Base-by-base conservation (phyloP, 2,113 vertebrate genomes). In the Cairina moschata region DNA sequence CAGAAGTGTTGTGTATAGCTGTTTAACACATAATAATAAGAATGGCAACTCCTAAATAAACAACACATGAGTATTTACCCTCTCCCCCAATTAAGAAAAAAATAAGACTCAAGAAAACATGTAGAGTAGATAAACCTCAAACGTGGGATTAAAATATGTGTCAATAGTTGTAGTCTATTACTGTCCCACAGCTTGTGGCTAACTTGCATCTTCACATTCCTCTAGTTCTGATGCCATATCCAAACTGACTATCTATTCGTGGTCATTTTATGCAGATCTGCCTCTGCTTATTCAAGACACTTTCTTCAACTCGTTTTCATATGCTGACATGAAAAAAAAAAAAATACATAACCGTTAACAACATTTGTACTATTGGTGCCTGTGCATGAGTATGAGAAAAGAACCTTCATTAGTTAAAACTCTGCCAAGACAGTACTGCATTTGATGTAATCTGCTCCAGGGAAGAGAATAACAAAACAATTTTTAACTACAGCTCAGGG, bases 1-100 rank as follows among this genome's bases (percentile, higher is more conserved):
- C 95, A 96, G 90, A 96, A 95, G 80, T 94, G 95, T 93, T 96
- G 90, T 90, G 34, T 67, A 69, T 94, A 79, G 52, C 80, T 90
- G 56, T 34, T 88, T 97, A 96, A 86, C 92, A 94, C 92, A 90
- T 93, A 96, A 94, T 96, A 84, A 83, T 0, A 88, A 90, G 65
- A 91, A 93, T 86, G 56, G 79, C 79, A 95, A 83, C n/a, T 93
- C 76, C 73, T 81, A 83, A 91, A 91, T 87, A 92, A 96, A 91
- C 58, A 94, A 63, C 71, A 91, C 83, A 85, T 82, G 88, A 93
- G 11, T 85, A 44, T 77, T 94, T 92, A 80, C 36, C 60, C 84
- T 90, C 56, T 89, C n/a, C 11, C 58, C 36, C 42, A 84, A 55
- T 17, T 34, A 91, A 4, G 29, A 95, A 93, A 59, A 10, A 84